These are phyloP conservation scores for Eupithecia centaureata DNA, from an alignment of 2,888 invertebrate species.

Conservation along the genomic window DNA sequence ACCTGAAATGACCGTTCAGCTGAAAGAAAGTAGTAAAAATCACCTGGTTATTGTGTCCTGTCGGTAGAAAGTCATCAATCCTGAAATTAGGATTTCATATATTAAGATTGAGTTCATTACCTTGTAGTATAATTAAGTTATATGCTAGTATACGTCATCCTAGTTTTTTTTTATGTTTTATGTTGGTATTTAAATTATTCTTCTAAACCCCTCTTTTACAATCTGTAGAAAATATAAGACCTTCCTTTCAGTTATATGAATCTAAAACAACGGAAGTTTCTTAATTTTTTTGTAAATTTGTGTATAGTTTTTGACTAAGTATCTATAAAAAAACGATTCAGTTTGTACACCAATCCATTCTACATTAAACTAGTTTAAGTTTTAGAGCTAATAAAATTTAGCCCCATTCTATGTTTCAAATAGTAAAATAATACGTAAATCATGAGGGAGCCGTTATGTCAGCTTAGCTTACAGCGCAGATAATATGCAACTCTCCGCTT, in stretches of 20 bases:
- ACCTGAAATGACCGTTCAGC: not conserved
- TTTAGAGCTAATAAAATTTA: conserved; percentile 58
- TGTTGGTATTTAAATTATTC: not conserved
- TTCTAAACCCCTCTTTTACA: not conserved
- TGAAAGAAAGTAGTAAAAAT: not conserved
- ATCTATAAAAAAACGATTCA: too few species aligned
- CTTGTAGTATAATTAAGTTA: not conserved
- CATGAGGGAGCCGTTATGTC: conserved; percentile 58
- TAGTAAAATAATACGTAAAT: conserved; percentile 68
- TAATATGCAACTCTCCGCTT: conserved; percentile 44
- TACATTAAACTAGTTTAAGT: conserved; percentile 35
- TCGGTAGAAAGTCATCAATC: not conserved
- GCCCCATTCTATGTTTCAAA: conserved; percentile 59
- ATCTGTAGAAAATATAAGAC: not conserved
- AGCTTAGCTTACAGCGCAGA: conserved; percentile 53
- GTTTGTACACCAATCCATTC: not conserved
- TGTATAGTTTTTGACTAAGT: too few species aligned
- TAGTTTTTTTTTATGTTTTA: too few species aligned
- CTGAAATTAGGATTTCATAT: not conserved
- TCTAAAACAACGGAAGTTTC: not conserved
- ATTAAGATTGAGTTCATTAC: not conserved
- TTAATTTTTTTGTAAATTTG: too few species aligned
- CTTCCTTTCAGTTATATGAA: not conserved
- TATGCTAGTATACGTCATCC: not conserved
- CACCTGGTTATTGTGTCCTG: not conserved